Percentiles rank a stretch among this genome's conserved stretches.
Conservation (phyloP, 2,797 vertebrate genomes). For the Eutrigla gurnardus region DNA sequence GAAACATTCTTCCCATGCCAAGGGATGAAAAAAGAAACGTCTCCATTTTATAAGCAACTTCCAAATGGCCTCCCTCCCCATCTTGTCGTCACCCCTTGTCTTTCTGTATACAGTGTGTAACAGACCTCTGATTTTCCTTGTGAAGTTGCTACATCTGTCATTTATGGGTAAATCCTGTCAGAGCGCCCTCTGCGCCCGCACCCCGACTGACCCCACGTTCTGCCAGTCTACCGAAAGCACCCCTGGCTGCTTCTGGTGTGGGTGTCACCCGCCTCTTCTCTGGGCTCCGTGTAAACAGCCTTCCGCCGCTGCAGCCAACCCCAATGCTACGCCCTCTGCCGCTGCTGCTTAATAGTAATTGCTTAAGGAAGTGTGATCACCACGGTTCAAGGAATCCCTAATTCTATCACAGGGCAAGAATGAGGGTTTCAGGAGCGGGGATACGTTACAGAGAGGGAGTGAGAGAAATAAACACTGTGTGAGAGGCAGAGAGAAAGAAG, state of each 20-base stretch:
- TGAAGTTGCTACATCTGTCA: slow-evolving; percentile 84
- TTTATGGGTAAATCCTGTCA: slow-evolving; percentile 82
- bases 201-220: slow-evolving; percentile 24
- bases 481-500: slow-evolving; percentile 45
- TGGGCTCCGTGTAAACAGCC: slow-evolving; percentile 73
- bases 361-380: slow-evolving; percentile 83
- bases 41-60: slow-evolving; percentile 27
- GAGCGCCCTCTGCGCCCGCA: slow-evolving; percentile 61
- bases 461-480: slow-evolving; percentile 49
- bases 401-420: slow-evolving; percentile 79
- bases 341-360: slow-evolving; percentile 82
- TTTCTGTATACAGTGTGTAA: slow-evolving; percentile 60
- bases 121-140: slow-evolving; percentile 77
- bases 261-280: slow-evolving; percentile 70
- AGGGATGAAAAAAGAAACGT: slow-evolving; percentile 4
- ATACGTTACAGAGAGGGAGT: slow-evolving; percentile 33
- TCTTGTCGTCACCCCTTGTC: slow-evolving; percentile 41
- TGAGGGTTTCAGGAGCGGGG: slow-evolving; percentile 35
- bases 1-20: slow-evolving; percentile 12
- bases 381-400: slow-evolving; percentile 82
- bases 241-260: slow-evolving; percentile 52
- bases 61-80: slow-evolving; percentile 27
- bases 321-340: slow-evolving; percentile 52
- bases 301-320: slow-evolving; percentile 40
- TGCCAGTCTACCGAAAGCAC: slow-evolving; percentile 56